A percentile compares a stretch with the other conserved stretches of the same genome.
phyloP scores from a whole-genome alignment of 2,113 vertebrate species.

The Hippolais icterina region DNA sequence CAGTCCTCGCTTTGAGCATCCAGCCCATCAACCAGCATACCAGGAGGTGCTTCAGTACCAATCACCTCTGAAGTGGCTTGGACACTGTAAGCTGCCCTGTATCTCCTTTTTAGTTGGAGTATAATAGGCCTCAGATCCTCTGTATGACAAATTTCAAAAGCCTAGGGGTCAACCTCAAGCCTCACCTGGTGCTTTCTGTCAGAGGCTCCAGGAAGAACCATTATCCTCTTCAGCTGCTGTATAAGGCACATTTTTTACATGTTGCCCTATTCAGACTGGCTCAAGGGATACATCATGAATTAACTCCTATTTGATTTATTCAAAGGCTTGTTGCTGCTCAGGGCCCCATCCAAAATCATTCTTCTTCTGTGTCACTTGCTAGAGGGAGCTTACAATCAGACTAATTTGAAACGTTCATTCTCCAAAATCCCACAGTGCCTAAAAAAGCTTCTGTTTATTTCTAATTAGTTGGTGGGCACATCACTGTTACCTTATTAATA shows the following conservation, averaged over 20 bases:
- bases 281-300: neutral
- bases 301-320: neutral
- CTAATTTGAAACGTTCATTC: neutral
- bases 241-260: neutral
- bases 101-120: neutral
- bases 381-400: neutral
- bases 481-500: neutral
- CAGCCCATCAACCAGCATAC: neutral
- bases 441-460: neutral
- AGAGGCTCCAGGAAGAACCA: neutral
- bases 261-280: neutral
- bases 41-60: neutral
- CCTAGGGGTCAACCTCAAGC: neutral
- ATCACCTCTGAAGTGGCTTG: neutral
- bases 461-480: neutral
- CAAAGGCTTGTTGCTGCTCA: neutral
- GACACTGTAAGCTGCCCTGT: neutral
- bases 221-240: neutral
- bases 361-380: neutral
- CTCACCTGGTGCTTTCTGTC: neutral
- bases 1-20: neutral
- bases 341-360: neutral
- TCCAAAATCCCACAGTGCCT: neutral
- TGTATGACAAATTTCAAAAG: neutral
- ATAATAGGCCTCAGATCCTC: neutral